Percentiles rank a stretch among this genome's conserved stretches.
Conservation (phyloP, 2,113 vertebrate genomes). For the Bufo gargarizans region DNA sequence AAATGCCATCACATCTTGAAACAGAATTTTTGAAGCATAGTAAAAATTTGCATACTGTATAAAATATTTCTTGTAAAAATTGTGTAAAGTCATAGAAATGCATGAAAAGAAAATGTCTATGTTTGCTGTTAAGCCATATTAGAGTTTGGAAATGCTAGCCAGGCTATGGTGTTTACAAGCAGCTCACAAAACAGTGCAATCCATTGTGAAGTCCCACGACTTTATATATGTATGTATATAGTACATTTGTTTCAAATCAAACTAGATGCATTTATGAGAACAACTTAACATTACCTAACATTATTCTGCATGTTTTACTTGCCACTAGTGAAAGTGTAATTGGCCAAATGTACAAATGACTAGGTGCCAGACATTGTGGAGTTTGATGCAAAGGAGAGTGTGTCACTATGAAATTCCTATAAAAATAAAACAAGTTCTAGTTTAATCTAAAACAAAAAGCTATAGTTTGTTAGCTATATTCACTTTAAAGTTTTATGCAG, state of each 20-base stretch:
- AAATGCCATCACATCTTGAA: no score
- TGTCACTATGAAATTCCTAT: slow-evolving; percentile 59
- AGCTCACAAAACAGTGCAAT: slow-evolving; percentile 36
- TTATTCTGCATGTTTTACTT: slow-evolving; percentile 57
- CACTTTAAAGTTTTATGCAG: slow-evolving; percentile 58
- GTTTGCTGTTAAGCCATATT: neutral
- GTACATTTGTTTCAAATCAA: slow-evolving; percentile 60
- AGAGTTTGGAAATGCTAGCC: neutral
- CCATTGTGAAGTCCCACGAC: slow-evolving; percentile 27
- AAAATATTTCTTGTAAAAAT: neutral
- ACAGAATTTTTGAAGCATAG: neutral
- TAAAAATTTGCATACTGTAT: neutral
- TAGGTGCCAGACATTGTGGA: slow-evolving; percentile 58
- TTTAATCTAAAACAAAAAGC: slow-evolving; percentile 59
- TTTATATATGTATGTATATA: slow-evolving; percentile 52
- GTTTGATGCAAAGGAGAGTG: slow-evolving; percentile 54
- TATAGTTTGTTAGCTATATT: slow-evolving; percentile 55
- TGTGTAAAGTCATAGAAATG: slow-evolving; percentile 5
- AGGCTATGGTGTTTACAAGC: slow-evolving; percentile 37
- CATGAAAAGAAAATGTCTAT: slow-evolving; percentile 2
- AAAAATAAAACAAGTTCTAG: slow-evolving; percentile 58
- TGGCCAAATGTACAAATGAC: slow-evolving; percentile 57
- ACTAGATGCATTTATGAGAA: slow-evolving; percentile 55
- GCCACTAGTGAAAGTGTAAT: slow-evolving; percentile 59
- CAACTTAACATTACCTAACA: slow-evolving; percentile 57